Evolutionary conservation across 2,888 invertebrate genomes (phyloP).

Genomic region (Sepioteuthis lessoniana): DNA sequence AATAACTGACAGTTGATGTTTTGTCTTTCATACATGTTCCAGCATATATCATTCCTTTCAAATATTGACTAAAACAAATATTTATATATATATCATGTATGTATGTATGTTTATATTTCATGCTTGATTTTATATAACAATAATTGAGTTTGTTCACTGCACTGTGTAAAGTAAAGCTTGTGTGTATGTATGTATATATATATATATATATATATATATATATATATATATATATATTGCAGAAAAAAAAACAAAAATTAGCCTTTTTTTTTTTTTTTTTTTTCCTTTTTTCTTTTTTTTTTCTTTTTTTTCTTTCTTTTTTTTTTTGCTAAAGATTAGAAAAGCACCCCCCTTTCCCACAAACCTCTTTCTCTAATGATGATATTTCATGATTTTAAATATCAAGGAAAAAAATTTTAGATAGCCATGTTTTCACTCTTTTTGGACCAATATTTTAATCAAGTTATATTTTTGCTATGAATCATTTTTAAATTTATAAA

Average conservation of each 20-base stretch:
- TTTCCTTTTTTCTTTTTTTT: neutral
- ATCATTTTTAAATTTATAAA: neutral
- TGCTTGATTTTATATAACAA: neutral
- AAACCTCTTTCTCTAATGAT: neutral
- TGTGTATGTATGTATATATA: no score
- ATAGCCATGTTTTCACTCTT: neutral
- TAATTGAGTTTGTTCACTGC: neutral
- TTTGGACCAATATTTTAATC: neutral
- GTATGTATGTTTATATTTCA: neutral
- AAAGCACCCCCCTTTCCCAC: no score
- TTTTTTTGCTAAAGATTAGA: no score
- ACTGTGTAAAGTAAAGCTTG: neutral
- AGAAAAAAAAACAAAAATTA: neutral
- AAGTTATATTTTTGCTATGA: neutral
- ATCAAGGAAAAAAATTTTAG: neutral
- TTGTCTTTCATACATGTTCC: neutral
- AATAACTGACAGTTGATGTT: neutral
- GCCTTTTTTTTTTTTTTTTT: neutral
- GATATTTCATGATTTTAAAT: neutral
- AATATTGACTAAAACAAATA: neutral
- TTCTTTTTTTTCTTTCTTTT: neutral
- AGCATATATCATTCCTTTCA: constrained; percentile 8
- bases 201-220: no score
- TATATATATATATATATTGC: no score
- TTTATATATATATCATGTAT: no score